A percentile compares a stretch with the other conserved stretches of the same genome.
Conservation (phyloP, 1,140 invertebrate genomes). For the Oncopodura yosiiana region DNA sequence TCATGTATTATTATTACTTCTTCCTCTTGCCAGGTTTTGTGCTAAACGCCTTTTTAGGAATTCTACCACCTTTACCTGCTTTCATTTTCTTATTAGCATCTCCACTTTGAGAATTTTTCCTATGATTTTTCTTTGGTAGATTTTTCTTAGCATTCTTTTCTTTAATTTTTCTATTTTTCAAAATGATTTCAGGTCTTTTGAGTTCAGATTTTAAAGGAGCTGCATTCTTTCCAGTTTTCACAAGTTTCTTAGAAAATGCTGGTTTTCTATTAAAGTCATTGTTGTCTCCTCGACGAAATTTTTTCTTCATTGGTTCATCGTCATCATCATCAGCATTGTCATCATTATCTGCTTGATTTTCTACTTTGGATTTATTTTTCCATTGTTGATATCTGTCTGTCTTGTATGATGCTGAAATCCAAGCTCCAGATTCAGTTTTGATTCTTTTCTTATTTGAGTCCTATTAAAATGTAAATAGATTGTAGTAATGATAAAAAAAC, state of each 20-base stretch:
- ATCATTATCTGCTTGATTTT: constrained; percentile 49
- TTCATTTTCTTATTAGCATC: too few relatives aligned
- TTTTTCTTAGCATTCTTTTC: constrained; percentile 45
- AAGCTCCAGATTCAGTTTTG: constrained; percentile 83
- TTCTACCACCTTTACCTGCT: too few relatives aligned
- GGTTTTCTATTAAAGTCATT: constrained; percentile 10
- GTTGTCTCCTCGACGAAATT: background rate
- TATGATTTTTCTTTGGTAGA: constrained; percentile 1
- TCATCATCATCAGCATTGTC: constrained; percentile 48
- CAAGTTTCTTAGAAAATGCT: constrained; percentile 21
- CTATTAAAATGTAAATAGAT: constrained; percentile 28
- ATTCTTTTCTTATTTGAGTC: constrained; percentile 66
- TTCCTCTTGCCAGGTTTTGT: too few relatives aligned
- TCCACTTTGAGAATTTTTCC: too few relatives aligned
- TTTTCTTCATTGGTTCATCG: constrained; percentile 16
- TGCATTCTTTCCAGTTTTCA: constrained; percentile 46
- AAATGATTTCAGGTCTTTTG: constrained; percentile 57
- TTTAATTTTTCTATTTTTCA: constrained; percentile 52
- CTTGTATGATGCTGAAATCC: constrained; percentile 89
- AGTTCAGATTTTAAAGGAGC: constrained; percentile 50
- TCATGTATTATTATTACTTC: too few relatives aligned
- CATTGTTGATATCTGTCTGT: constrained; percentile 77
- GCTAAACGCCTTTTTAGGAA: too few relatives aligned
- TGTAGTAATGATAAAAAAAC: background rate
- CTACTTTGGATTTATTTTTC: constrained; percentile 69